phyloP scores from a whole-genome alignment of 2,113 vertebrate species.

The Rana temporaria region DNA sequence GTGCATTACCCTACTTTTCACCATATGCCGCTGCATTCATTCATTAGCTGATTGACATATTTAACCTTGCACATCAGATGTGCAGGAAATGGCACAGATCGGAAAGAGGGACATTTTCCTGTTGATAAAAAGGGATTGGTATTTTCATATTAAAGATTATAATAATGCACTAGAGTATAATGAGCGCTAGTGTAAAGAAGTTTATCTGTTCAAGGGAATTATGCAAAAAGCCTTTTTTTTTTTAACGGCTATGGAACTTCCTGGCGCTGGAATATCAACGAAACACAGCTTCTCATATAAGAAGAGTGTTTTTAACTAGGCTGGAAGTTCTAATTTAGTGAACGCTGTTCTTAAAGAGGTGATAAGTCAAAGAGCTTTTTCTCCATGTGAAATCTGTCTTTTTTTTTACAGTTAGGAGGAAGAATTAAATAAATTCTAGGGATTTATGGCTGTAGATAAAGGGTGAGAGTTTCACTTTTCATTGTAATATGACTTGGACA shows the following conservation, averaged over 20 bases:
- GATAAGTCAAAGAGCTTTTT: conserved; percentile 29
- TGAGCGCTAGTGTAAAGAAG: conserved; percentile 12
- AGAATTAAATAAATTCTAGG: conserved; percentile 25
- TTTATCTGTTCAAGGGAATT: conserved; percentile 6
- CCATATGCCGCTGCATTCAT: conserved; percentile 28
- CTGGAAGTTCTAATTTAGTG: conserved; percentile 12
- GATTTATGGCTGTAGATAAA: conserved; percentile 30
- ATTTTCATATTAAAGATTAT: neutral
- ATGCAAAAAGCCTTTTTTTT: conserved; percentile 5
- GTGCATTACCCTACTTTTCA: conserved; percentile 45
- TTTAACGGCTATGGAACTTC: conserved; percentile 1
- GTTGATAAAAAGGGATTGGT: conserved; percentile 3
- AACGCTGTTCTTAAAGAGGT: neutral
- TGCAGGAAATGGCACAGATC: neutral
- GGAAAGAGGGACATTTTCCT: neutral
- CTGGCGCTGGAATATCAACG: neutral
- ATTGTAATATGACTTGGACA: conserved; percentile 5
- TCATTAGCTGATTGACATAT: conserved; percentile 32
- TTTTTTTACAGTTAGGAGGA: neutral
- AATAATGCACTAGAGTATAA: neutral
- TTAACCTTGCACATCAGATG: conserved; percentile 23
- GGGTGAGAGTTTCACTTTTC: neutral
- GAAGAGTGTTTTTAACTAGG: conserved; percentile 14
- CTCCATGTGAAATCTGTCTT: conserved; percentile 24
- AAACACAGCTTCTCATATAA: conserved; percentile 10